A percentile compares a stretch with the other conserved stretches of the same genome.
Conservation (phyloP, 2,113 vertebrate species). For the Maccullochella peelii region DNA sequence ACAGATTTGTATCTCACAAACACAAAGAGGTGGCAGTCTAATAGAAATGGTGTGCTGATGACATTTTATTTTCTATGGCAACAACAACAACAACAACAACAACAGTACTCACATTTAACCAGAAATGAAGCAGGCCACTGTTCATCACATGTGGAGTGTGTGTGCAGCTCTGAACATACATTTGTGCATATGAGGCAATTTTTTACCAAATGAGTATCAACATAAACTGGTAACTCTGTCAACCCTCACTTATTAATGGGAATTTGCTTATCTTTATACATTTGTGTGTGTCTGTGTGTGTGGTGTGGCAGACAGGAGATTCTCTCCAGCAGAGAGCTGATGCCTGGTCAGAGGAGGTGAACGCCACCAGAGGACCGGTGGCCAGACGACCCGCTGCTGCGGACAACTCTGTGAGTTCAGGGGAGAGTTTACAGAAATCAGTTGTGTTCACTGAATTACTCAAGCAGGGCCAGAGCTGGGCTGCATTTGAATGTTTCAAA, state of each 20-base stretch:
- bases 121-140: neutral
- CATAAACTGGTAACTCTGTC: neutral
- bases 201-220: too few species aligned
- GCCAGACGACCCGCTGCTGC: neutral
- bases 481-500: neutral
- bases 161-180: neutral
- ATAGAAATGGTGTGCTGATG: neutral
- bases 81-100: neutral
- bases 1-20: neutral
- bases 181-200: neutral
- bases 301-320: conserved; percentile 67
- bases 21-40: neutral
- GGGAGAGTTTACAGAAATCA: neutral
- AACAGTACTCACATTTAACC: neutral
- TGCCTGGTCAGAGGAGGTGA: conserved; percentile 74
- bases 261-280: too few species aligned
- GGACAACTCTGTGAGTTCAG: conserved; percentile 63
- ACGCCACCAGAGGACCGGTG: conserved; percentile 67
- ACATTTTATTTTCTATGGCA: neutral
- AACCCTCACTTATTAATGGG: neutral
- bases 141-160: neutral
- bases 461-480: neutral
- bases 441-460: conserved; percentile 15
- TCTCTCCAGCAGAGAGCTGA: conserved; percentile 74
- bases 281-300: neutral